A percentile compares a stretch with the other conserved stretches of the same genome.
Conservation (phyloP, 2,113 vertebrate species). For the Dromiciops gliroides region DNA sequence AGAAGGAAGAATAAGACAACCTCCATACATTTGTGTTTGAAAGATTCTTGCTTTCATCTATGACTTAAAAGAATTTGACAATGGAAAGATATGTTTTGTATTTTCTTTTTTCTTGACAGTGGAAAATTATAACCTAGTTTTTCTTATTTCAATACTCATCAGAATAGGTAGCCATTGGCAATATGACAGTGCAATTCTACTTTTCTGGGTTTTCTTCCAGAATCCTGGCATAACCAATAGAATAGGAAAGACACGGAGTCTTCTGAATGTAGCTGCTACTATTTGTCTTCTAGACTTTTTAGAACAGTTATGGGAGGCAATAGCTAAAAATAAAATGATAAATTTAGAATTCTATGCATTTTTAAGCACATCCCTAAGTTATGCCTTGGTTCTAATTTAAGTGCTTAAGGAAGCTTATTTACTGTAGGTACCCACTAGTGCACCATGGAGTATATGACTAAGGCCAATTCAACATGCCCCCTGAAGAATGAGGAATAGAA, state of each 20-base stretch:
- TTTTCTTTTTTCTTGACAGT: background rate
- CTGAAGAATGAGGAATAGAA: background rate
- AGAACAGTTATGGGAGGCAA: background rate
- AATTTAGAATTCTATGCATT: background rate
- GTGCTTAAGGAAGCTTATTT: background rate
- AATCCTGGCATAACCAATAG: background rate
- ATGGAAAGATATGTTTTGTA: background rate
- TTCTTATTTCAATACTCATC: background rate
- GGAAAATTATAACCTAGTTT: background rate
- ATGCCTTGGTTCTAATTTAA: background rate
- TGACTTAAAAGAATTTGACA: background rate
- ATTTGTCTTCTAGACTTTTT: background rate
- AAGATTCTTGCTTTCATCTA: background rate
- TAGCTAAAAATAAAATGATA: background rate
- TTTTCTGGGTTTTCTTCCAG: background rate
- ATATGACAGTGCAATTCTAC: background rate
- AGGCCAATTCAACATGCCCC: background rate
- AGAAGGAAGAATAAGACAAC: background rate
- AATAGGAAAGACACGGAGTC: background rate
- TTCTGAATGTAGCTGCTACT: background rate
- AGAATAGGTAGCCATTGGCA: background rate
- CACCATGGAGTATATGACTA: background rate
- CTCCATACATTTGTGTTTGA: constrained; percentile 11
- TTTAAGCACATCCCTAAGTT: background rate
- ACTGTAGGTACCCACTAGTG: background rate